A percentile compares a stretch with the other conserved stretches of the same genome.
These are phyloP conservation scores for Callinectes sapidus DNA, from an alignment of 2,888 invertebrate genomes.

Conservation along the genomic window DNA sequence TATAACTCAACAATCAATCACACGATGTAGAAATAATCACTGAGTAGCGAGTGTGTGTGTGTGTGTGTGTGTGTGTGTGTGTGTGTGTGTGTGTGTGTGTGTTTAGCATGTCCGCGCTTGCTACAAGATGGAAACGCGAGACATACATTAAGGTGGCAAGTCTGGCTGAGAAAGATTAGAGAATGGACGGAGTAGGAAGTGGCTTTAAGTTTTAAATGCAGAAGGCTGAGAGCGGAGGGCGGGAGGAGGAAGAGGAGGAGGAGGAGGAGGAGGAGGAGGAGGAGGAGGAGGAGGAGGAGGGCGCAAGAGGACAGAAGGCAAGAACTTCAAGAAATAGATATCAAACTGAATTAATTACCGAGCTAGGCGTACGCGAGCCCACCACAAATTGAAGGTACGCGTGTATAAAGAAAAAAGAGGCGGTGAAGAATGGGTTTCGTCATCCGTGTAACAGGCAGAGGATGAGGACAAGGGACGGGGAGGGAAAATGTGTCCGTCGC, in stretches of 20 bases:
- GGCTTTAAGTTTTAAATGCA: conserved; percentile 28
- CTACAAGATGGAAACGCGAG: not conserved
- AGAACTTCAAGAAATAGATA: not conserved
- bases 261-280: not conserved
- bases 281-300: not conserved
- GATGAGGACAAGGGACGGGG: not conserved
- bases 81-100: not conserved
- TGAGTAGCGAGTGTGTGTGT: not conserved
- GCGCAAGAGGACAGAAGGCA: not conserved
- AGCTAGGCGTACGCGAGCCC: not conserved
- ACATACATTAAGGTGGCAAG: not conserved
- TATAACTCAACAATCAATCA: not conserved
- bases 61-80: not conserved
- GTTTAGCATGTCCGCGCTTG: not conserved
- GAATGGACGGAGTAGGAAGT: conserved; percentile 45
- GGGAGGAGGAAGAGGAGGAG: not conserved
- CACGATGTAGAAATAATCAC: not conserved
- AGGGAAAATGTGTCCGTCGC: not conserved
- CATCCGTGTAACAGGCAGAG: conserved; percentile 2
- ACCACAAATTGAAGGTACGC: not conserved
- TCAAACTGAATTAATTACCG: not conserved
- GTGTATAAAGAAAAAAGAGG: not conserved
- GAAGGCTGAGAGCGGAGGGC: not conserved
- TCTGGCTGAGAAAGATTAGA: conserved; percentile 30
- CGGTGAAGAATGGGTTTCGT: not conserved